A percentile compares a stretch with the other conserved stretches of the same genome.
phyloP scores from a whole-genome alignment of 2,113 vertebrate species.

The Spilogale gracilis region DNA sequence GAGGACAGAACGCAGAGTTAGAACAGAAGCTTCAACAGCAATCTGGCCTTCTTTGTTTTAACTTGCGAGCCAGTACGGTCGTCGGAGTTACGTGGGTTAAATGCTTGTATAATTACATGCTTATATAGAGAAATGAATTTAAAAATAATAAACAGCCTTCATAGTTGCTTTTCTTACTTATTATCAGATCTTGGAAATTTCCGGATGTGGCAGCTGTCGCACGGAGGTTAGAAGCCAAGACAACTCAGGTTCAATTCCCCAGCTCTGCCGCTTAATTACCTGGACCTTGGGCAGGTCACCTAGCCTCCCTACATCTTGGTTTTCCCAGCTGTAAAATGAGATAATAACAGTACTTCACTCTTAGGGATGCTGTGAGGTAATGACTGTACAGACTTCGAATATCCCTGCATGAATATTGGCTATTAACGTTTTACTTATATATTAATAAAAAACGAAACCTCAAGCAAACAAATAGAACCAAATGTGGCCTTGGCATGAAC shows the following conservation, averaged over 20 bases:
- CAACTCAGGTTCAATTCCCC: neutral
- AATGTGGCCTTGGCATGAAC: neutral
- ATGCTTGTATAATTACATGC: neutral
- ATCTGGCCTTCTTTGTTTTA: neutral
- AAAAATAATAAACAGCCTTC: neutral
- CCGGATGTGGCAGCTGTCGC: neutral
- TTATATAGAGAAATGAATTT: neutral
- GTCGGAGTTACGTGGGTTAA: neutral
- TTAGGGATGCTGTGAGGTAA: neutral
- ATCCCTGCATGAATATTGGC: neutral
- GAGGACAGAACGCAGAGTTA: neutral
- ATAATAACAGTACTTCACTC: neutral
- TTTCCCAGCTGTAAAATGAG: constrained; percentile 32
- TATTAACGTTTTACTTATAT: neutral
- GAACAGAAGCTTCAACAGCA: neutral
- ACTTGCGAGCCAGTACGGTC: neutral
- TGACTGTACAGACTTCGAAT: neutral
- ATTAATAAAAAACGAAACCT: neutral
- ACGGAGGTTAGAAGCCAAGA: neutral
- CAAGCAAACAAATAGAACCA: neutral
- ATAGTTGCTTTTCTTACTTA: neutral
- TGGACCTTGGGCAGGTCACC: neutral
- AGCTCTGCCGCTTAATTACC: neutral
- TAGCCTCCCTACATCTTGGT: neutral
- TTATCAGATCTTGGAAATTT: neutral